Base-by-base conservation (phyloP, 92 coral and sea anemone species). In the Montipora capitata region DNA sequence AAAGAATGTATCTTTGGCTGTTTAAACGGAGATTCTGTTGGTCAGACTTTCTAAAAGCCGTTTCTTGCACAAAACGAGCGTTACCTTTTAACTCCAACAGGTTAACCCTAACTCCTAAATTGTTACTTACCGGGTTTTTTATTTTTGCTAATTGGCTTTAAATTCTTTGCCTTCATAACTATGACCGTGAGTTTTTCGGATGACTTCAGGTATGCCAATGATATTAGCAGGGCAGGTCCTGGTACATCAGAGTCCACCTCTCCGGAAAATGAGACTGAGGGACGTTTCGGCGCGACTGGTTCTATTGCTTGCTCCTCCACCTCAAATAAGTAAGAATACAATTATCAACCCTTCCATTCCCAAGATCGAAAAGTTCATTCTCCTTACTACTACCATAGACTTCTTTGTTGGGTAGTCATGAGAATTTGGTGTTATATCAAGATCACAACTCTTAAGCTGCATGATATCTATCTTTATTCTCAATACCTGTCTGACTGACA, bases 121-220 rank as follows among this genome's bases (percentile, higher is more conserved):
- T 54, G 12, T 7, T 9, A 90, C 88, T 74, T 82, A 95, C 99
- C 99, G 9, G 99, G 98, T 80, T 80, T 89, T 64, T 88, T 92
- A 16, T 79, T 92, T 57, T 97, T 96, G 68, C 93, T 91, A 41
- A 94, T 88, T 8, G 76, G 43, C 69, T 75, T 93, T 67, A 97
- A 94, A 78, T 94, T 94, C 71, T 90, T 87, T 61, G 95, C 98
- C 72, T 96, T 97, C 95, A 97, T 92, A 43, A 97, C 91, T 17
- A 94, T 96, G 16, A 97, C 96, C 13, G 98, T 94, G 45, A 97
- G 81, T 72, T 93, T 97, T 68, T 94, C 96, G 12, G 98, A 89
- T 5, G 96, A 85, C 49, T 96, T 97, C 79, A 93, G 91, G 87
- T 97, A 97, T 54, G 94, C 94, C 40, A 97, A 78, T 13, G 99